Evolutionary conservation across 2,888 invertebrate genomes (phyloP), one percentile per base, ranked within the genome.

Genomic region (Busseola fusca): DNA sequence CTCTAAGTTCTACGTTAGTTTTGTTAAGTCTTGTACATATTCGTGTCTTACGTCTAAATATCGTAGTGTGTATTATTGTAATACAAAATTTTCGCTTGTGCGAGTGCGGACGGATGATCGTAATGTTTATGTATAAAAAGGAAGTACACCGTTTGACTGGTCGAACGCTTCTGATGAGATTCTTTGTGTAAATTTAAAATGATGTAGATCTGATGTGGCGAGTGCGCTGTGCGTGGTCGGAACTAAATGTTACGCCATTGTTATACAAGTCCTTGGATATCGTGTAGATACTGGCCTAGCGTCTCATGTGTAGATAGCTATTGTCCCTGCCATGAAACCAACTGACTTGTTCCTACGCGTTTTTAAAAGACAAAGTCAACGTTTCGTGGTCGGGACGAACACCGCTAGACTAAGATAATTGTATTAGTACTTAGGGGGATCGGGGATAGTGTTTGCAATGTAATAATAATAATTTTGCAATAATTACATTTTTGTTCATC

Each of bases 371-470:
- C 78, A 74, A 73, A 67, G 65, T 76, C 60, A 52, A 48, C 14
- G 77, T 70, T 72, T 76, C 69, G 64, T 65, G 82, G 74, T 63
- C 45, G 81, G 76, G 79, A 73, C 78, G 64, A 69, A 72, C 68
- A 78, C 85, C 85, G 82, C 85, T 91, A 91, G 89, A 78, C 84
- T 90, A 91, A 91, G 91, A 85, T 89, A 85, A 89, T 86, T 87
- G 87, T 90, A 73, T 88, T 93, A 93, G 94, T 94, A 94, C 93
- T 94, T 94, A 94, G 92, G 87, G 90, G 90, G 87, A 87, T 84
- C 71, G 90, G 90, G 91, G 87, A 83, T 89, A 87, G 84, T 84
- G 87, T 90, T 88, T 87, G 90, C 88, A 87, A 86, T 87, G 84
- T 89, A 87, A 86, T 89, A 86, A 89, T 90, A 87, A 86, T 89